Evolutionary conservation across 2,113 vertebrate genomes (phyloP), one percentile per base, ranked within the genome.

Genomic region (Tyto alba): DNA sequence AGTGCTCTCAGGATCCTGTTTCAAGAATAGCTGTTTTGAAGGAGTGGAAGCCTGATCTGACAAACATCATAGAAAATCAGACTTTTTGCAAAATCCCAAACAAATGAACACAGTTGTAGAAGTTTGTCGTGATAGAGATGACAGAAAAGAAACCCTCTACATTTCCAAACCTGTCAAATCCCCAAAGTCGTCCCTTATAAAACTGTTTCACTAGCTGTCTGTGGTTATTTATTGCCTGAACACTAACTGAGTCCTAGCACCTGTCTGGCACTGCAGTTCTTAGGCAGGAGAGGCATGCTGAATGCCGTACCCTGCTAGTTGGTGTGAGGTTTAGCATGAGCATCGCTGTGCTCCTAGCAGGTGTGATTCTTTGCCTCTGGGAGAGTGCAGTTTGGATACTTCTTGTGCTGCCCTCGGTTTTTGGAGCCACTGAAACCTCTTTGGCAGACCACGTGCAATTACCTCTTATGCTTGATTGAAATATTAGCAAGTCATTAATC

Each of bases 21-120:
- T 55, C 59, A 23, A 16, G n/a, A 69, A 43, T 0, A 40, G 9
- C 36, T n/a, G 0, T 19, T 87, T 27, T 30, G 50, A 57, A 48
- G 59, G 52, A 14, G 52, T 57, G 27, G 18, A 13, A 36, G 4
- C 21, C 50, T 62, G 23, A 30, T 38, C 29, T 26, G 45, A 64
- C 17, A 45, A 68, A 36, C 13, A 3, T 2, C 1, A 56, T 62
- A 48, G 30, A 53, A 85, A 81, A 57, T 16, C 45, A 48, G 27
- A 27, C 3, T 60, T 76, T 41, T 50, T 15, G 32, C 32, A 64
- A 15, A 50, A 41, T 32, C 19, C 32, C 2, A 3, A 36, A 19
- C 12, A 30, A 64, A 66, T 2, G 7, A n/a, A 45, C 0, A 0
- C 4, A 6, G 3, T 16, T 55, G 41, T 45, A 52, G 41, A 56